A percentile compares a stretch with the other conserved stretches of the same genome.
These are phyloP conservation scores for Opisthograptis luteolata DNA, from an alignment of 2,888 invertebrate species.

Conservation along the genomic window DNA sequence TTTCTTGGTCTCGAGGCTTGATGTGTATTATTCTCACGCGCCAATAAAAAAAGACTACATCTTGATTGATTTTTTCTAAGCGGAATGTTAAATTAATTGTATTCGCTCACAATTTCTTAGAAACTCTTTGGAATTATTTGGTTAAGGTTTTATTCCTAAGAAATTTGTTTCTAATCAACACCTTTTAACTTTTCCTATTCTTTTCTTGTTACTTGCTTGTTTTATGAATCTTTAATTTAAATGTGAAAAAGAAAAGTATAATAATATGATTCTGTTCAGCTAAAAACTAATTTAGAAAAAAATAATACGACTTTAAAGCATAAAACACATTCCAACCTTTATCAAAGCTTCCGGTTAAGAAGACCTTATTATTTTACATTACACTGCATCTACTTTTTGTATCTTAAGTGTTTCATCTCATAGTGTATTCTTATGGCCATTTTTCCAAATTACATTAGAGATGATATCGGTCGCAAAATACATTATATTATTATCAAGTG, in stretches of 20 bases:
- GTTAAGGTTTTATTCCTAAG: constrained; percentile 9
- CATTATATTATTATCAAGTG: constrained; percentile 48
- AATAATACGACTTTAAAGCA: neutral
- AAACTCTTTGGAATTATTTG: constrained; percentile 29
- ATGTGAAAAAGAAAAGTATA: neutral
- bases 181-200: neutral
- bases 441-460: constrained; percentile 36
- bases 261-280: too few relatives aligned
- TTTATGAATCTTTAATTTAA: neutral
- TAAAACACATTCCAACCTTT: constrained; percentile 40
- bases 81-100: constrained; percentile 37
- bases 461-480: constrained; percentile 40
- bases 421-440: constrained; percentile 38
- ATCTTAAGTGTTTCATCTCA: constrained; percentile 39
- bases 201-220: neutral
- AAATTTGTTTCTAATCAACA: neutral
- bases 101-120: constrained; percentile 38
- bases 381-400: constrained; percentile 42
- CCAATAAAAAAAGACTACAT: constrained; percentile 5
- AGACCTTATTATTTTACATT: constrained; percentile 41
- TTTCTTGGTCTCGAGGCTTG: constrained; percentile 1
- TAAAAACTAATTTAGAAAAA: too few relatives aligned
- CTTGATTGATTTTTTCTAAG: constrained; percentile 21
- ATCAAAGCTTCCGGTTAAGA: constrained; percentile 44
- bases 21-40: constrained; percentile 22